These are phyloP conservation scores for Bolinopsis microptera DNA, from an alignment of 37 sponge, comb jelly and placozoan species.

Conservation along the genomic window DNA sequence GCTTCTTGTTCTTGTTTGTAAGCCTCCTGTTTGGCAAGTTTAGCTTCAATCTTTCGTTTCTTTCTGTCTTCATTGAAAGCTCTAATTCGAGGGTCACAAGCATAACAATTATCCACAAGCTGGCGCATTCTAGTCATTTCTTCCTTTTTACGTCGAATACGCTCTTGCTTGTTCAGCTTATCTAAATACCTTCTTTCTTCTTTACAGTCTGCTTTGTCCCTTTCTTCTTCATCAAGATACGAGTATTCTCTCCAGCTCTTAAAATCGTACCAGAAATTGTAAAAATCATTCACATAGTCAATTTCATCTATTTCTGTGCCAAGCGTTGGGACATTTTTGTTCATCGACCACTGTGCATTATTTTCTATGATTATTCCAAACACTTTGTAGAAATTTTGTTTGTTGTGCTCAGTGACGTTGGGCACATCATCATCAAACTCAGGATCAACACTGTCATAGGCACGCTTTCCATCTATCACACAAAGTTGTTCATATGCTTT, in stretches of 20 bases:
- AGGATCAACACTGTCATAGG: conserved; percentile 96
- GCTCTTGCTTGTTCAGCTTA: conserved; percentile 87
- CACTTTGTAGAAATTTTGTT: conserved; percentile 81
- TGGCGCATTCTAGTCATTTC: conserved; percentile 77
- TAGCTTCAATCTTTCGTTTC: conserved; percentile 76
- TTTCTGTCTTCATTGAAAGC: conserved; percentile 82
- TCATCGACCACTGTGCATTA: conserved; percentile 82
- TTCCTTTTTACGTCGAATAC: conserved; percentile 83
- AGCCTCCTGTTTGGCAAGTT: conserved; percentile 79
- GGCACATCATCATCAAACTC: conserved; percentile 82
- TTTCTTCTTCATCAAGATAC: conserved; percentile 88
- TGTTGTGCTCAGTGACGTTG: conserved; percentile 65
- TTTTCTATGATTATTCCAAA: conserved; percentile 79
- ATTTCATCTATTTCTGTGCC: conserved; percentile 70
- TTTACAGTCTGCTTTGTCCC: conserved; percentile 88
- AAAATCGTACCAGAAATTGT: conserved; percentile 92
- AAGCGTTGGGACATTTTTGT: conserved; percentile 83
- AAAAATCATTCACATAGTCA: conserved; percentile 84
- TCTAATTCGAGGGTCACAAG: conserved; percentile 87
- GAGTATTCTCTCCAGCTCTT: conserved; percentile 97
- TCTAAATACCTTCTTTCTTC: conserved; percentile 93
- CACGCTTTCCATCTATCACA: conserved; percentile 71
- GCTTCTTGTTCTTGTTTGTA: conserved; percentile 68
- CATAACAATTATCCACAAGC: conserved; percentile 86
- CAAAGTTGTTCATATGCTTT: conserved; percentile 79